A percentile compares a stretch with the other conserved stretches of the same genome.
Conservation (phyloP, 2,888 invertebrate species). For the Drosophila mayaguana region DNA sequence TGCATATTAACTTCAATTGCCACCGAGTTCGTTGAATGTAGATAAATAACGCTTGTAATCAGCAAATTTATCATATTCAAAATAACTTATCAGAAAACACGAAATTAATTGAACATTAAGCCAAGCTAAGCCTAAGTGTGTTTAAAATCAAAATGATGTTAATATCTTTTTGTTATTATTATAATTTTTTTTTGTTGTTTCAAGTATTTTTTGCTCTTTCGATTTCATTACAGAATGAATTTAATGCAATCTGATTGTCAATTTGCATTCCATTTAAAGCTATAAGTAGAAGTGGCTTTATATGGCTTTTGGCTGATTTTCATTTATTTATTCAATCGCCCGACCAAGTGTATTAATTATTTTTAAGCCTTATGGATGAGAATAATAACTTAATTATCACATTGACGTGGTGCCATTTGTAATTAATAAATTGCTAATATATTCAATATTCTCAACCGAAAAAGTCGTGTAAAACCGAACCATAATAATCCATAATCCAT, state of each 20-base stretch:
- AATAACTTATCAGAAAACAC: slow-evolving; percentile 1
- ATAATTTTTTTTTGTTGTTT: no score
- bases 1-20: slow-evolving; percentile 41
- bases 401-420: neutral
- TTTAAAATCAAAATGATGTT: neutral
- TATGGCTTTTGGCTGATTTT: slow-evolving; percentile 9
- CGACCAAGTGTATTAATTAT: neutral
- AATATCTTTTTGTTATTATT: neutral
- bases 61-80: neutral
- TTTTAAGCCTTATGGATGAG: neutral
- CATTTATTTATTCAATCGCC: neutral
- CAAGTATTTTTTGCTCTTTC: neutral
- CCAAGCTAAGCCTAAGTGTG: slow-evolving; percentile 8
- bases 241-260: slow-evolving; percentile 15
- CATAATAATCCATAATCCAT: neutral
- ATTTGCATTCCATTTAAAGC: slow-evolving; percentile 11
- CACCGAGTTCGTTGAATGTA: slow-evolving; percentile 11
- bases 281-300: slow-evolving; percentile 5
- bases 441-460: neutral
- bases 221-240: slow-evolving; percentile 8
- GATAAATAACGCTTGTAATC: slow-evolving; percentile 4
- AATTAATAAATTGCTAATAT: neutral
- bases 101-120: neutral
- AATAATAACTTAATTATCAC: slow-evolving; percentile 16
- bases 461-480: neutral